Percentiles rank a stretch among this genome's conserved stretches.
Evolutionary conservation across 2,888 invertebrate genomes (phyloP).

Genomic region (Polydesmus complanatus): DNA sequence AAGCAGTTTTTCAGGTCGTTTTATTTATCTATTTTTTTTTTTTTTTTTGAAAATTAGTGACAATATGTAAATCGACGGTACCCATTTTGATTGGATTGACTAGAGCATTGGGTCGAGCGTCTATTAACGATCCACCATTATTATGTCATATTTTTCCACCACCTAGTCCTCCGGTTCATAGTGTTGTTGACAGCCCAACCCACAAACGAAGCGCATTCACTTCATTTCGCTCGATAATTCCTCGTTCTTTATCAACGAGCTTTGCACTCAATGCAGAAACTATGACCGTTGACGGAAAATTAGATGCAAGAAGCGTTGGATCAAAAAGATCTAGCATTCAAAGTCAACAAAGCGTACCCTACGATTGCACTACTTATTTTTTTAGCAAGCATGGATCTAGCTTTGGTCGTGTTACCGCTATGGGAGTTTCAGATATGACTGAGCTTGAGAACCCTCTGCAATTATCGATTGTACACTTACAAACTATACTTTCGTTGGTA

Average conservation of each 20-base stretch:
- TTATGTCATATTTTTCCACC: slow-evolving; percentile 72
- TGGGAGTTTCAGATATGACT: slow-evolving; percentile 19
- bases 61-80: slow-evolving; percentile 67
- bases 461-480: slow-evolving; percentile 29
- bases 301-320: slow-evolving; percentile 7
- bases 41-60: slow-evolving; percentile 41
- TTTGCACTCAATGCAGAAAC: slow-evolving; percentile 19
- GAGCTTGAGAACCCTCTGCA: slow-evolving; percentile 26
- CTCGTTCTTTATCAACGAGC: slow-evolving; percentile 60
- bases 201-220: slow-evolving; percentile 33
- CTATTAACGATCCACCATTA: slow-evolving; percentile 60
- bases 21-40: no score
- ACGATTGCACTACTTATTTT: slow-evolving; percentile 70
- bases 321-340: slow-evolving; percentile 23
- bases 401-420: slow-evolving; percentile 38
- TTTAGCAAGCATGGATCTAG: slow-evolving; percentile 85
- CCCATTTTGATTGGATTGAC: slow-evolving; percentile 77
- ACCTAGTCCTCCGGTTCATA: slow-evolving; percentile 45
- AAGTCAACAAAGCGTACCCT: slow-evolving; percentile 38
- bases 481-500: slow-evolving; percentile 30
- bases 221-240: slow-evolving; percentile 64
- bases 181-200: slow-evolving; percentile 21
- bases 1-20: no score
- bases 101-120: slow-evolving; percentile 80
- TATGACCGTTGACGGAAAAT: neutral